Percentiles rank a stretch among this genome's conserved stretches.
phyloP scores from a whole-genome alignment of 2,113 vertebrate genomes.

The Misgurnus anguillicaudatus region DNA sequence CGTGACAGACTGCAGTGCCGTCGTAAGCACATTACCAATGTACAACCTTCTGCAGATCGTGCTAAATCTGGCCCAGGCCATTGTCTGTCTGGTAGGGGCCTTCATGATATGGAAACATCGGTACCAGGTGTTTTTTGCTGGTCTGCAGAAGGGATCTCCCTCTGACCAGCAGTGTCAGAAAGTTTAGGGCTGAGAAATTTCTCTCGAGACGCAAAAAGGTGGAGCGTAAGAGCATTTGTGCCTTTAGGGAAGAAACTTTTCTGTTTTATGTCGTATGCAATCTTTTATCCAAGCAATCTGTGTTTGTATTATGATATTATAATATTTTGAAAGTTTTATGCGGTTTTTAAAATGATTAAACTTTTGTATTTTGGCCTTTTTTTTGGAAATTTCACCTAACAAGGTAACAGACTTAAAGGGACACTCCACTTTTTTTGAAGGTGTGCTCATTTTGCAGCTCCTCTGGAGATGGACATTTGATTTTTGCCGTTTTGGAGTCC shows the following conservation, averaged over 20 bases:
- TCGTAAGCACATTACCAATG: conserved; percentile 79
- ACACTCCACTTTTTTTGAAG: too few relatives aligned
- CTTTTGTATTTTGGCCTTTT: conserved; percentile 60
- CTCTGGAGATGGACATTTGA: too few relatives aligned
- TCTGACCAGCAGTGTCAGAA: conserved; percentile 74
- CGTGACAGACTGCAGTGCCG: conserved; percentile 75
- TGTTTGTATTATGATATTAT: conserved; percentile 9
- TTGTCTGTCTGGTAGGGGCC: conserved; percentile 81
- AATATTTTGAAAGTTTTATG: conserved; percentile 22
- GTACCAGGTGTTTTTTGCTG: conserved; percentile 93
- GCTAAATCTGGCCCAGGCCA: conserved; percentile 82
- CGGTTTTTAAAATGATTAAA: conserved; percentile 45
- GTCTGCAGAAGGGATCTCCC: conserved; percentile 72
- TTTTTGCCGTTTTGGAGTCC: too few relatives aligned
- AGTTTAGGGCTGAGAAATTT: conserved; percentile 66
- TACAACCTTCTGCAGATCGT: conserved; percentile 87
- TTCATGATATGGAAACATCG: conserved; percentile 97
- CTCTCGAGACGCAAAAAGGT: not conserved
- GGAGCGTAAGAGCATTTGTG: conserved; percentile 4
- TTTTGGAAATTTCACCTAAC: conserved; percentile 49
- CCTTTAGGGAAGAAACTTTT: conserved; percentile 33
- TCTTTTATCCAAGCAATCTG: not conserved
- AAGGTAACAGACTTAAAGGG: conserved; percentile 28
- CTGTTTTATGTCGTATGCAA: conserved; percentile 11
- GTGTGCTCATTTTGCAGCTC: too few relatives aligned